phyloP scores from a whole-genome alignment of 92 coral and sea anemone genomes.

The Blastomussa wellsi region DNA sequence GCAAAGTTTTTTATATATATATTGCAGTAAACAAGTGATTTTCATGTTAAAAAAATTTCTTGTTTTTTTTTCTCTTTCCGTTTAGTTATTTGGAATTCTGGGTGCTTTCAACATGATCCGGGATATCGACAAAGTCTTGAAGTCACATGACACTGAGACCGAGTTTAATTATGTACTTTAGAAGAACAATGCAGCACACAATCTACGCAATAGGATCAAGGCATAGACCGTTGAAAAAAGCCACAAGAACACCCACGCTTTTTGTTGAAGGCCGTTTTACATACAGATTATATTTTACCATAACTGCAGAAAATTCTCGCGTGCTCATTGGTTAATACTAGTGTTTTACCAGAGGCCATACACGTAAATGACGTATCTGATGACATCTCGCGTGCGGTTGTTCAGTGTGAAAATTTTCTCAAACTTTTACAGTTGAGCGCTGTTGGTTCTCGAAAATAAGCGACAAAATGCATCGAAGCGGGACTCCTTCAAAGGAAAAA shows the following conservation, averaged over 20 bases:
- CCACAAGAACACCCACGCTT: not conserved
- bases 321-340: no score
- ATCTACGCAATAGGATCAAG: not conserved
- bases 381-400: no score
- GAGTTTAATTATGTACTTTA: constrained; percentile 29
- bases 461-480: no score
- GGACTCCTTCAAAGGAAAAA: no score
- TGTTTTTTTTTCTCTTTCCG: not conserved
- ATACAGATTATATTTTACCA: no score
- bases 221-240: not conserved
- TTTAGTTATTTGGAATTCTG: constrained; percentile 76
- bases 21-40: not conserved
- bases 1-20: not conserved
- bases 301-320: no score
- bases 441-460: no score
- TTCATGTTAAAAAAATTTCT: not conserved
- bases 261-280: no score
- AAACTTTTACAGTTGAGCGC: no score
- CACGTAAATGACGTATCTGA: no score
- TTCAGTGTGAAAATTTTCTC: no score
- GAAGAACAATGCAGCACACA: not conserved
- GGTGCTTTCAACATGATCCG: constrained; percentile 80
- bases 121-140: constrained; percentile 69
- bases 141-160: constrained; percentile 41
- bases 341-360: no score